phyloP scores from a whole-genome alignment of 2,797 vertebrate genomes.

The Smutsia gigantea region DNA sequence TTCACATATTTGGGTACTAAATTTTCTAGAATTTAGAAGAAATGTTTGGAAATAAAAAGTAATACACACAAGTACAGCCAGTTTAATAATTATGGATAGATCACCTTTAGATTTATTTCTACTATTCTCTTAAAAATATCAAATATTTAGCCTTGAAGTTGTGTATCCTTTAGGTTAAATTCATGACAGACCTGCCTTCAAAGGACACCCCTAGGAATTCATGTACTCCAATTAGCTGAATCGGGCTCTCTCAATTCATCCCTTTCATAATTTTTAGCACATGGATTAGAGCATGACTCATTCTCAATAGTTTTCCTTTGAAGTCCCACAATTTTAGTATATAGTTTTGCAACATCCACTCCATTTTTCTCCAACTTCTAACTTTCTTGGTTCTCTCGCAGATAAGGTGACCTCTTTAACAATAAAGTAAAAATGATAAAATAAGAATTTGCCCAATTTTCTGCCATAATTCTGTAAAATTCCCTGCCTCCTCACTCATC shows the following conservation, averaged over 20 bases:
- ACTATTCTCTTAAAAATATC: not conserved
- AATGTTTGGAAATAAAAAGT: not conserved
- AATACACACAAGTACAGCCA: not conserved
- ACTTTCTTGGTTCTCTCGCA: not conserved
- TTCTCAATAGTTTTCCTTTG: not conserved
- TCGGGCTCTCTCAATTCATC: not conserved
- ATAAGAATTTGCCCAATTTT: not conserved
- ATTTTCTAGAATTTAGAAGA: not conserved
- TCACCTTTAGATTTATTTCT: not conserved
- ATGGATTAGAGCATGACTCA: not conserved
- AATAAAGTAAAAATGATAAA: not conserved
- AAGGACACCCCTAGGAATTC: not conserved
- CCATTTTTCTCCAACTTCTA: not conserved
- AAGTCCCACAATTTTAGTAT: not conserved
- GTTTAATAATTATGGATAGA: conserved; percentile 8
- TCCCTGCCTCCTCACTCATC: rapidly evolving
- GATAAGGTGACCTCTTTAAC: not conserved
- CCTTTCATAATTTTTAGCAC: not conserved
- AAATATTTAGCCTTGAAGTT: not conserved
- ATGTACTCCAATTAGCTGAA: not conserved
- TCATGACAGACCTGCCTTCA: not conserved
- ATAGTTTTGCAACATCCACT: not conserved
- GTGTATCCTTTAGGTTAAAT: not conserved
- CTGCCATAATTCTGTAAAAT: not conserved
- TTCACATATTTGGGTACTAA: not conserved